A percentile compares a stretch with the other conserved stretches of the same genome.
Evolutionary conservation across 2,113 vertebrate species (phyloP).

Genomic region (Etheostoma cragini): DNA sequence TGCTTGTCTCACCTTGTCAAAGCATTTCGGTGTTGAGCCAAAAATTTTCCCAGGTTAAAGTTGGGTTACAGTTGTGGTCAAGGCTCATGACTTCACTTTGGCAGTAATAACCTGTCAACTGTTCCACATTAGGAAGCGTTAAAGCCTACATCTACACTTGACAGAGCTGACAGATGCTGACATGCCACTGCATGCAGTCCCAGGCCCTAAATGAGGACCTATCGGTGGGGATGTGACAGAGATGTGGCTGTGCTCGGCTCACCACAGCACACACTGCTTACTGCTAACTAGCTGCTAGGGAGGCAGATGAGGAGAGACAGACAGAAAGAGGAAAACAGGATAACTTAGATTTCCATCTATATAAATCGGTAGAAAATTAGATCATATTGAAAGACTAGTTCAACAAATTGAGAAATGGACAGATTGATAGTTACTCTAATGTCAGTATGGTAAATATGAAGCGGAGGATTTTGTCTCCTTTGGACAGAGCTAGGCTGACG

Average conservation of each 20-base stretch:
- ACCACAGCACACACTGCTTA: conserved; percentile 61
- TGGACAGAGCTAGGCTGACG: too few relatives aligned
- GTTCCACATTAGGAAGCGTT: conserved; percentile 75
- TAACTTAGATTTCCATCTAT: conserved; percentile 30
- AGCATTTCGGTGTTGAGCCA: conserved; percentile 59
- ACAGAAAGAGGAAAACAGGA: conserved; percentile 4
- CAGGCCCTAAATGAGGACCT: conserved; percentile 77
- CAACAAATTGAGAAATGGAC: background rate
- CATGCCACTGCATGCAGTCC: conserved; percentile 72
- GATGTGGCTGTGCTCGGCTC: conserved; percentile 66
- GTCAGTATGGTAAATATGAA: background rate
- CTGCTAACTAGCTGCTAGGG: conserved; percentile 66
- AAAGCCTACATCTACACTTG: conserved; percentile 77
- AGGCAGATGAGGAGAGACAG: conserved; percentile 42
- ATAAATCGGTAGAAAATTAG: conserved; percentile 33
- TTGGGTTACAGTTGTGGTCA: conserved; percentile 74
- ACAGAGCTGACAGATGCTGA: conserved; percentile 81
- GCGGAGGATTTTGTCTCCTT: background rate
- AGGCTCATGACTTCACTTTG: conserved; percentile 72
- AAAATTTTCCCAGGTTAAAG: conserved; percentile 71
- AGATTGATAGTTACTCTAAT: background rate
- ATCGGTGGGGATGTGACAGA: conserved; percentile 74
- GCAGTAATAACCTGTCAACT: conserved; percentile 81
- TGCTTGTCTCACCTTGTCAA: conserved; percentile 62
- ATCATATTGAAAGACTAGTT: conserved; percentile 9